A percentile compares a stretch with the other conserved stretches of the same genome.
phyloP scores from a whole-genome alignment of 2,113 vertebrate species.

The Calidris pugnax region DNA sequence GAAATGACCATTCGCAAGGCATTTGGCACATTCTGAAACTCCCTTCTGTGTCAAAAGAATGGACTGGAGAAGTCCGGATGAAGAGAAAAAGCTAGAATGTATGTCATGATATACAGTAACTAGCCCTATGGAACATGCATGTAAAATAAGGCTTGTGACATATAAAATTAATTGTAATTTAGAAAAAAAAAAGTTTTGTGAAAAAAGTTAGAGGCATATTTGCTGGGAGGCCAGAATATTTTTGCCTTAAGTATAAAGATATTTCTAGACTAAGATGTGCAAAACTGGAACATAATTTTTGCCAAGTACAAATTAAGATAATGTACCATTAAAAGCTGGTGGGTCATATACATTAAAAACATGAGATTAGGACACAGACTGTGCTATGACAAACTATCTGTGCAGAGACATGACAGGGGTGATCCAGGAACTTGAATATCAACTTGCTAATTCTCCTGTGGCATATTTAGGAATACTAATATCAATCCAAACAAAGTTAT shows the following conservation, averaged over 20 bases:
- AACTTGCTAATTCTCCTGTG: not conserved
- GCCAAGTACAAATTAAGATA: slow-evolving; percentile 30
- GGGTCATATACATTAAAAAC: not conserved
- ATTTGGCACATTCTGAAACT: not conserved
- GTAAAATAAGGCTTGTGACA: not conserved
- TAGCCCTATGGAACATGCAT: not conserved
- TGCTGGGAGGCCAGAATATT: not conserved
- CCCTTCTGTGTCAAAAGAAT: not conserved
- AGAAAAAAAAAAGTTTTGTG: not conserved
- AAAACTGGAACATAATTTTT: slow-evolving; percentile 19
- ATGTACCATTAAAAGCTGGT: slow-evolving; percentile 41
- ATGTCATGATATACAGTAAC: not conserved
- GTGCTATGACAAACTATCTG: not conserved
- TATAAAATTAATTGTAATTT: not conserved
- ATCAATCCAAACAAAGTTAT: not conserved
- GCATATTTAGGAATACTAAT: not conserved
- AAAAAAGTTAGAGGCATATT: not conserved
- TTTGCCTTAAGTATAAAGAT: not conserved
- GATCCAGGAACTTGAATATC: not conserved
- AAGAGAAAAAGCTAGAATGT: not conserved
- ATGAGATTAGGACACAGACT: not conserved
- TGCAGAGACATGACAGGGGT: not conserved
- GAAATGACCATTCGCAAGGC: not conserved
- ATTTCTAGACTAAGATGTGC: slow-evolving; percentile 3
- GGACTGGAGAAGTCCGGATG: not conserved